Evolutionary conservation across 2,888 invertebrate species (phyloP), one percentile per base, ranked within the genome.

Genomic region (Operophtera brumata): DNA sequence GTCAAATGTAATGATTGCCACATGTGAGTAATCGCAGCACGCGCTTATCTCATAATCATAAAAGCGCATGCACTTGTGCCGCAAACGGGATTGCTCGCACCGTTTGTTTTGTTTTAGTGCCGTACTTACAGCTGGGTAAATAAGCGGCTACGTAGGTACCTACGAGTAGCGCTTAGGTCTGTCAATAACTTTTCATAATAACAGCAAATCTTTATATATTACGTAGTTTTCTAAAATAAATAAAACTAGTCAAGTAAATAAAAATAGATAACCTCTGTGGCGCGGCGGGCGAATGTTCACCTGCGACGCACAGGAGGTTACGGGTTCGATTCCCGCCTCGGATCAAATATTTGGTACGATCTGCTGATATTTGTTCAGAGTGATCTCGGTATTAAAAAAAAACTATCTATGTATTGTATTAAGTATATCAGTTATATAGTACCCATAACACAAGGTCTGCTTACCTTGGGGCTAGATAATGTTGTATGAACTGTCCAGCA

Each of bases 21-120:
- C 63, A 66, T 62, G 62, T 66, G 60, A 78, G 78, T 77, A 73
- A 80, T 80, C 64, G 67, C 66, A 67, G 73, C 72, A 75, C 74
- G 70, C 72, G 75, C 72, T 77, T 78, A 78, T 78, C 78, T 79
- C 75, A 78, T 80, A 77, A 77, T 80, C 80, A 71, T 83, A 80
- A 82, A 82, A 75, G 76, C 70, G 71, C n/a, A n/a, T n/a, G n/a
- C 74, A 75, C 75, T 77, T 75, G 69, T 69, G 73, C 69, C 63
- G 63, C 73, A 62, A 66, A 69, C 66, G 65, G 69, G 71, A 80
- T 81, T 82, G 81, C 80, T 76, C 77, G 78, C 66, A 70, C 70
- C 75, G 77, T 80, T 79, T 79, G 75, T 71, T 77, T 70, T 76
- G 73, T 77, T 80, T 80, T 78, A 79, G 63, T 74, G 65, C 75